These are phyloP conservation scores for Homarus gammarus DNA, from an alignment of 2,888 invertebrate genomes.

Conservation along the genomic window DNA sequence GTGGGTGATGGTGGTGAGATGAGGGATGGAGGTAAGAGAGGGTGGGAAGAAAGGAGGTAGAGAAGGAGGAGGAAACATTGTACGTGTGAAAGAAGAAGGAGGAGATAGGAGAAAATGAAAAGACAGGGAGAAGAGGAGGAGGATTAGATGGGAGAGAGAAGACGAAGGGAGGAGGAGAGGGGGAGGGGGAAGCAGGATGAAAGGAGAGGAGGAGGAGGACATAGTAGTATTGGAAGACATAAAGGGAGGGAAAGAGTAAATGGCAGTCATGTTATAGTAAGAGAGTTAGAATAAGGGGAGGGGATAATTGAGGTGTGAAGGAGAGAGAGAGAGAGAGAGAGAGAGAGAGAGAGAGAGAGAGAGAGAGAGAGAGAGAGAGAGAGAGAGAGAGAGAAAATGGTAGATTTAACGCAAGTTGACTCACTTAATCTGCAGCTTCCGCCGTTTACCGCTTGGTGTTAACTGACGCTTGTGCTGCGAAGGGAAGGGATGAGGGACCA, in stretches of 20 bases:
- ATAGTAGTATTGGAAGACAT: not conserved
- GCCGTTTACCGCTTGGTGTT: not conserved
- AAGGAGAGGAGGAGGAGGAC: not conserved
- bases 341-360: constrained; percentile 4
- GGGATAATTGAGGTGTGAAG: too few relatives aligned
- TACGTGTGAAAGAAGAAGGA: too few relatives aligned
- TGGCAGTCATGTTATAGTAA: not conserved
- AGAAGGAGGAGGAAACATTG: too few relatives aligned
- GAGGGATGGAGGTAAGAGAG: too few relatives aligned
- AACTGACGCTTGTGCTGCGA: not conserved
- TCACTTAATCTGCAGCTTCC: not conserved
- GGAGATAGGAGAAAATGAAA: too few relatives aligned
- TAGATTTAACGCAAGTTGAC: not conserved
- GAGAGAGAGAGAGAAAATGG: not conserved
- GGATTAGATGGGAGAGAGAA: not conserved
- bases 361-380: constrained; percentile 32
- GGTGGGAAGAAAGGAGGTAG: too few relatives aligned
- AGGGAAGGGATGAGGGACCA: not conserved
- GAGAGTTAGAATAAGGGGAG: not conserved
- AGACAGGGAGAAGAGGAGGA: not conserved
- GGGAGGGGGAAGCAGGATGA: not conserved
- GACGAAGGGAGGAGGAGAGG: not conserved
- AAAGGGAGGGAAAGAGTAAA: not conserved
- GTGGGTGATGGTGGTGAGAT: too few relatives aligned
- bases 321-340: not conserved